Evolutionary conservation across 2,113 vertebrate species (phyloP).

Genomic region (Catharus bicknelli): DNA sequence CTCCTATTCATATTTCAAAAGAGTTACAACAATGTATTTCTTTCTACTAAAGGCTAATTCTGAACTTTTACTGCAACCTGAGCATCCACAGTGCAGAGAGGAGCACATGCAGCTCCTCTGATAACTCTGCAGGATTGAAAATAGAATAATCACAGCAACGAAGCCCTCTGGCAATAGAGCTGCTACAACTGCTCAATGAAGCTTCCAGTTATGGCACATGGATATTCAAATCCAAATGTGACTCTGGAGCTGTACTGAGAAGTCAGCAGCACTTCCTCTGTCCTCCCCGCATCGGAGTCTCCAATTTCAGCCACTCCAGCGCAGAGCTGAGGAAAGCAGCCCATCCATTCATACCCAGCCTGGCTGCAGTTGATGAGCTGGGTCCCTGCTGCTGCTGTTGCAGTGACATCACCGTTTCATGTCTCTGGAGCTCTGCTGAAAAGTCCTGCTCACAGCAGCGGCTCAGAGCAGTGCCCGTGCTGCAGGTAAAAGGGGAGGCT

Average conservation of each 20-base stretch:
- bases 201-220: background rate
- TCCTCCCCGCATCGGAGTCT: fast-evolving
- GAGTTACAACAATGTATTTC: background rate
- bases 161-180: background rate
- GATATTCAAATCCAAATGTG: background rate
- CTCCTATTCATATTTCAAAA: background rate
- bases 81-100: background rate
- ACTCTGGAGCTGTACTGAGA: background rate
- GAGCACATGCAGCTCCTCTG: background rate
- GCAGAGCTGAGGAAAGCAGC: background rate
- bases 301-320: background rate
- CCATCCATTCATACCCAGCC: background rate
- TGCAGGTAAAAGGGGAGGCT: conserved; percentile 28
- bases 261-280: background rate
- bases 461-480: background rate
- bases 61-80: background rate
- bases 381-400: conserved; percentile 30
- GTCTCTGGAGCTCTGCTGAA: background rate
- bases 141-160: background rate
- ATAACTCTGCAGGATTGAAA: background rate
- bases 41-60: background rate
- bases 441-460: background rate
- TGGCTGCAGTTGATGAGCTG: background rate
- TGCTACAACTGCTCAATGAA: background rate
- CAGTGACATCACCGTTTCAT: conserved; percentile 12